Percentiles rank a stretch among this genome's conserved stretches.
phyloP scores from a whole-genome alignment of 2,888 invertebrate genomes.

The Pediacus dermestoides region DNA sequence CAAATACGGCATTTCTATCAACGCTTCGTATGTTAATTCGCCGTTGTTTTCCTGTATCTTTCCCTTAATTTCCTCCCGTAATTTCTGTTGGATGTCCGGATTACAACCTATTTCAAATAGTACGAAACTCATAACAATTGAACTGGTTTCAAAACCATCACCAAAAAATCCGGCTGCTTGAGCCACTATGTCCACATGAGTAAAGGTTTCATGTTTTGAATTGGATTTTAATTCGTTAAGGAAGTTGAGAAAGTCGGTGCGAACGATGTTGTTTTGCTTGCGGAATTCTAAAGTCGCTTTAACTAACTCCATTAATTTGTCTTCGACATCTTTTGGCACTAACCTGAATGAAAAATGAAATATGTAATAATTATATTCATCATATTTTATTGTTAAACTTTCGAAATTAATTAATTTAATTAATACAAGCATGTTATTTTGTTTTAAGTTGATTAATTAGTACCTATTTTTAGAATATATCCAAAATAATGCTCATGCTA shows the following conservation, averaged over 20 bases:
- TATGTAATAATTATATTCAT: no score
- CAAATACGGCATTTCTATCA: slow-evolving; percentile 51
- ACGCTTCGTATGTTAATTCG: slow-evolving; percentile 50
- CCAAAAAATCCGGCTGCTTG: slow-evolving; percentile 56
- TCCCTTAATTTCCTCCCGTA: slow-evolving; percentile 46
- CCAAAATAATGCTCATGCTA: no score
- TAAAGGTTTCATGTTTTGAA: slow-evolving; percentile 25
- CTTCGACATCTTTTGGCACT: slow-evolving; percentile 16
- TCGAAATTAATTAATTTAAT: no score
- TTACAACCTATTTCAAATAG: slow-evolving; percentile 52
- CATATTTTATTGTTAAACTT: no score
- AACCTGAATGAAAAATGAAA: background rate
- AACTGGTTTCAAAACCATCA: slow-evolving; percentile 57
- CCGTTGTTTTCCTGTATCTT: slow-evolving; percentile 43
- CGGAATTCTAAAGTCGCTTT: slow-evolving; percentile 43
- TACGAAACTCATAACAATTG: slow-evolving; percentile 50
- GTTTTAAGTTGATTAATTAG: no score
- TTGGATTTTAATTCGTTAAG: slow-evolving; percentile 38
- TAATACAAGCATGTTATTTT: no score
- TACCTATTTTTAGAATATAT: no score
- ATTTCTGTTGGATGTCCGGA: slow-evolving; percentile 46
- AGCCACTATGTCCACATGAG: slow-evolving; percentile 51
- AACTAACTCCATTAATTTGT: slow-evolving; percentile 29
- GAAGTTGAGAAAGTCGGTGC: slow-evolving; percentile 49
- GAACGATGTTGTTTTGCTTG: slow-evolving; percentile 41